These are phyloP conservation scores for Sinodicranocentrus sp. DNA, from an alignment of 2,888 invertebrate species.

Conservation along the genomic window DNA sequence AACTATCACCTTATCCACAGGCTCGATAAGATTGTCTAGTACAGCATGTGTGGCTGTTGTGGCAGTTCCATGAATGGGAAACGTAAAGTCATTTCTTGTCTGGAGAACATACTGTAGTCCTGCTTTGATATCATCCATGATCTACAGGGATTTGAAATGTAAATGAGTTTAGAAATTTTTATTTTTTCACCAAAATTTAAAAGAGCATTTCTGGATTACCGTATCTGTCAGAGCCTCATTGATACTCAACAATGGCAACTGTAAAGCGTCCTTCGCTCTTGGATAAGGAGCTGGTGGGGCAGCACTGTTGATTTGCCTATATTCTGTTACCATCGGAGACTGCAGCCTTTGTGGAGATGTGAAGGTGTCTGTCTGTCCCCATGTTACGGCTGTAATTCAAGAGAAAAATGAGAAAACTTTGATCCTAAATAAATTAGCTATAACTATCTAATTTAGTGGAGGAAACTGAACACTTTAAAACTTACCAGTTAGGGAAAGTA, in stretches of 20 bases:
- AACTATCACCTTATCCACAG: conserved; percentile 86
- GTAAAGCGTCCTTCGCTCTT: not conserved
- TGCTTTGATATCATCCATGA: conserved; percentile 88
- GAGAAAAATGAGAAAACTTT: too few species aligned
- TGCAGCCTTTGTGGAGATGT: not conserved
- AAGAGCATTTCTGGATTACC: not conserved
- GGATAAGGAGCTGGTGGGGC: not conserved
- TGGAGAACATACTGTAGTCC: conserved; percentile 92
- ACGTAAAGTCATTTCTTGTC: conserved; percentile 87
- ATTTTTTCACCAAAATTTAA: not conserved
- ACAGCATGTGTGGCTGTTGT: conserved; percentile 90
- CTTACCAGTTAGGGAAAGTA: too few species aligned
- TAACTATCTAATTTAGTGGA: too few species aligned
- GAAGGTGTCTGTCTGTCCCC: too few species aligned
- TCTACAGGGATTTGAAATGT: conserved; percentile 79
- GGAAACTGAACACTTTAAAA: too few species aligned
- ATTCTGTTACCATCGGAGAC: not conserved
- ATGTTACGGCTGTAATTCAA: too few species aligned
- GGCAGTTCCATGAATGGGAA: conserved; percentile 89
- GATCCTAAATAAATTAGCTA: too few species aligned
- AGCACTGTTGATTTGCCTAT: not conserved
- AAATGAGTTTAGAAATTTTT: not conserved
- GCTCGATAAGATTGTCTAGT: conserved; percentile 87
- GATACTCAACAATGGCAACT: not conserved
- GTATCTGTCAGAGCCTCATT: not conserved